Base-by-base conservation (phyloP, 2,888 invertebrate genomes). In the Malachius bipustulatus region DNA sequence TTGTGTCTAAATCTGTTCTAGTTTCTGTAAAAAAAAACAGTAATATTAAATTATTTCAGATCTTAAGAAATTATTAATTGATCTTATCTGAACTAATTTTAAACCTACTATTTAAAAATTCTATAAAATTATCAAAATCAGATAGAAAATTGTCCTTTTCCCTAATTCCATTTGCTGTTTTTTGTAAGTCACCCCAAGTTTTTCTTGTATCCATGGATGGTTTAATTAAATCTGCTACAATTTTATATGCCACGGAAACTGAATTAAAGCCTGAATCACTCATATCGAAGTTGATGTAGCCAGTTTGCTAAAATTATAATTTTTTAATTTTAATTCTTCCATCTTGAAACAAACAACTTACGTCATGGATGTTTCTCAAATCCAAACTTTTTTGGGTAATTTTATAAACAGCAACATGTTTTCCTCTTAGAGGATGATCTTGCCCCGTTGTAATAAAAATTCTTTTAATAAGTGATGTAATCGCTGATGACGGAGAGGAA, bases 351-450 rank as follows among this genome's bases (percentile, higher is more conserved):
- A 19, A 3, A 26, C 8, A 16, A 47, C 65, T 64, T 60, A 75
- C 77, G 43, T 82, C 82, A 14, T 69, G 65, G n/a, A 84, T 66
- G 47, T 75, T 77, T 51, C 71, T 77, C 38, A 62, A 55, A 37
- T 77, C 81, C 27, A 85, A 63, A 8, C 62, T 59, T 9, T 64
- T 59, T 39, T 73, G 72, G 43, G 65, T 71, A 10, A 71, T 67
- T 45, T 82, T 73, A 54, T 81, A 79, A 47, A 78, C 73, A 19
- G 75, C 75, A n/a, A 83, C 66, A 56, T 77, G 78, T 49, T 63
- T 66, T 63, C 64, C 13, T 81, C 65, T 35, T 66, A 58, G 43
- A 73, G 64, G 13, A 64, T 60, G 13, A 62, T 57, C 34, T 12
- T 35, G 16, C 12, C 77, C 78, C 55, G 74, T 72, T 0, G 77